Evolutionary conservation across 1,140 invertebrate species (phyloP).

Genomic region (Pogonomyrmex californicus): DNA sequence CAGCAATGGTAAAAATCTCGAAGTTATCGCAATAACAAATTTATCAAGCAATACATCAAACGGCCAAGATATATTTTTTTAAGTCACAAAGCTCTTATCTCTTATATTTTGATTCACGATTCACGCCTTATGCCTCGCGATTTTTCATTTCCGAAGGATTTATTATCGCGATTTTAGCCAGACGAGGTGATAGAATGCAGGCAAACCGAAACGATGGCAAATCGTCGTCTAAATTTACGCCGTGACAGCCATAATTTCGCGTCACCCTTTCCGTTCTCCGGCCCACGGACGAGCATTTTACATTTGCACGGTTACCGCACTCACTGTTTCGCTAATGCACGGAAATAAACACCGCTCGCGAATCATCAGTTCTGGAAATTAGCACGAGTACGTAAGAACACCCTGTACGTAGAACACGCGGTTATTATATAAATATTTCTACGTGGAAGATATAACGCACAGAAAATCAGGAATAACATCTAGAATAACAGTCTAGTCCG

Average conservation of each 20-base stretch:
- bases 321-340: conserved; percentile 21
- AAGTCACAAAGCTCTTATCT: not conserved
- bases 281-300: conserved; percentile 20
- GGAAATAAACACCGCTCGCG: conserved; percentile 8
- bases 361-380: conserved; percentile 4
- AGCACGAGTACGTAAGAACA: not conserved
- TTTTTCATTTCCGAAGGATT: not conserved
- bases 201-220: conserved; percentile 1
- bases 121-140: not conserved
- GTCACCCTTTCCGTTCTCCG: not conserved
- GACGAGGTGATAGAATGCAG: not conserved
- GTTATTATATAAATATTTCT: not conserved
- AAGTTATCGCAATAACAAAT: not conserved
- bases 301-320: conserved; percentile 12
- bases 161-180: not conserved
- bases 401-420: not conserved
- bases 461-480: not conserved
- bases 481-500: not conserved
- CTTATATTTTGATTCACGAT: not conserved
- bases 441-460: not conserved
- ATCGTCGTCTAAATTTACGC: conserved; percentile 34
- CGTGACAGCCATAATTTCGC: conserved; percentile 30
- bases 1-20: not conserved
- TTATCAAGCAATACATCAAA: not conserved
- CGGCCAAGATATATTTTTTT: not conserved